These are phyloP conservation scores for Phaethornis superciliosus DNA, from an alignment of 2,113 vertebrate species.

Conservation along the genomic window DNA sequence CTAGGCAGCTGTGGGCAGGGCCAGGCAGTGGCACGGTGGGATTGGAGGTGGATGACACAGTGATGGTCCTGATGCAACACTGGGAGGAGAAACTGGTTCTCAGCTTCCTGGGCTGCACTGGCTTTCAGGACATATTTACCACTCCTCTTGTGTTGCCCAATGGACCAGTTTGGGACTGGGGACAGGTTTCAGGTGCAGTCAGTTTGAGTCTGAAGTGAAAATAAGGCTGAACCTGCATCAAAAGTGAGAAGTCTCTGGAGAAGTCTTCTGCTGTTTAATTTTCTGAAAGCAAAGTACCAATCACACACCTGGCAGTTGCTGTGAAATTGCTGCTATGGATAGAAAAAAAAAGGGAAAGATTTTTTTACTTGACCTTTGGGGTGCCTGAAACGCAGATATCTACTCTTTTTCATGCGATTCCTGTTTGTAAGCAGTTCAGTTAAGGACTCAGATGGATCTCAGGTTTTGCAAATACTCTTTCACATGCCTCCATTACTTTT, in stretches of 20 bases:
- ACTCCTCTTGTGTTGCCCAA: not conserved
- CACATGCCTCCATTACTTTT: not conserved
- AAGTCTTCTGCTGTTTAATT: constrained; percentile 36
- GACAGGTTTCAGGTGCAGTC: rapidly evolving
- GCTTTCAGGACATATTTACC: not conserved
- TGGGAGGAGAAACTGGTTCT: not conserved
- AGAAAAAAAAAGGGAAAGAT: not conserved
- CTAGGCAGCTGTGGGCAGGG: not conserved
- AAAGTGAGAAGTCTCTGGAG: constrained; percentile 44
- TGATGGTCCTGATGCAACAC: rapidly evolving
- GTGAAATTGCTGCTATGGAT: constrained; percentile 33
- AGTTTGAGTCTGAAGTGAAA: constrained; percentile 11
- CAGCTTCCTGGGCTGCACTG: not conserved
- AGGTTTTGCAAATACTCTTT: not conserved
- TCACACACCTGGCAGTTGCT: not conserved
- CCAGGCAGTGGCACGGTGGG: rapidly evolving
- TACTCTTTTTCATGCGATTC: not conserved
- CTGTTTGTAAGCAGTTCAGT: not conserved
- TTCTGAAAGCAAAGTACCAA: not conserved
- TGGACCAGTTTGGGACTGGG: not conserved
- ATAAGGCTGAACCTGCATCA: not conserved
- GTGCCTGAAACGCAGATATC: not conserved
- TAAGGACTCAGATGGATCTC: not conserved
- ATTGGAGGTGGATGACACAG: not conserved
- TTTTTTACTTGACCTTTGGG: not conserved